Base-by-base conservation (phyloP, 2,797 vertebrate species). In the Argya squamiceps region DNA sequence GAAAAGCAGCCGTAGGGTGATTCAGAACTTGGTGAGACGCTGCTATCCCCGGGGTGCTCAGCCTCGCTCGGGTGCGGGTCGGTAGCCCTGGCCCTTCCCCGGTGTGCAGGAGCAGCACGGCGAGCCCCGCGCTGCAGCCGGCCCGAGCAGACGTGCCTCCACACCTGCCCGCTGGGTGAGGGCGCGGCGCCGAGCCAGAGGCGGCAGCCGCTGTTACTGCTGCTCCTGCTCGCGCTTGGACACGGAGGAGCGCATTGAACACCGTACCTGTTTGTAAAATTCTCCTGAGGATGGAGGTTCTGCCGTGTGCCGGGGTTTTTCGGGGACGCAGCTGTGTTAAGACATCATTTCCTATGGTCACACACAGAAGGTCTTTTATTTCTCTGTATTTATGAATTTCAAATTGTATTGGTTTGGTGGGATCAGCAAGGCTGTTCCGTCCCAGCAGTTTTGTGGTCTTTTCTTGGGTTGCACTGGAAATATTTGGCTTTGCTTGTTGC, bases 401-500 rank as follows among this genome's bases (percentile, higher is more conserved):
- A 50, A 2, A 8, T 64, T 62, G 15, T 34, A 12, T 50, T 63
- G 55, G 11, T 81, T 84, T 82, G 77, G 49, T 55, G 43, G 67
- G 34, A 34, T 71, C 73, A 44, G 30, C 47, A 56, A 77, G 55
- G 26, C 36, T 65, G 18, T 59, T 77, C 47, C 30, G 10, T 64
- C 69, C 16, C 17, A 53, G 15, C 23, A 20, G 32, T 49, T 88
- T 16, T 59, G 77, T 59, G 50, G 26, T 56, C 43, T 80, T 91
- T 77, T 93, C 77, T 95, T 86, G 32, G 43, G 7, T 68, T 71
- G 69, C 32, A 37, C 46, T 89, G 82, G 82, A 91, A 96, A 91
- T 96, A 79, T 94, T 96, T 95, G 73, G 36, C 47, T 85, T 94
- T 94, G 60, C 84, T 86, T 93, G 84, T 77, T 94, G 86, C 89